Percentiles rank a stretch among this genome's conserved stretches.
These are phyloP conservation scores for Stenichneumon culpator DNA, from an alignment of 2,888 invertebrate species.

Conservation along the genomic window DNA sequence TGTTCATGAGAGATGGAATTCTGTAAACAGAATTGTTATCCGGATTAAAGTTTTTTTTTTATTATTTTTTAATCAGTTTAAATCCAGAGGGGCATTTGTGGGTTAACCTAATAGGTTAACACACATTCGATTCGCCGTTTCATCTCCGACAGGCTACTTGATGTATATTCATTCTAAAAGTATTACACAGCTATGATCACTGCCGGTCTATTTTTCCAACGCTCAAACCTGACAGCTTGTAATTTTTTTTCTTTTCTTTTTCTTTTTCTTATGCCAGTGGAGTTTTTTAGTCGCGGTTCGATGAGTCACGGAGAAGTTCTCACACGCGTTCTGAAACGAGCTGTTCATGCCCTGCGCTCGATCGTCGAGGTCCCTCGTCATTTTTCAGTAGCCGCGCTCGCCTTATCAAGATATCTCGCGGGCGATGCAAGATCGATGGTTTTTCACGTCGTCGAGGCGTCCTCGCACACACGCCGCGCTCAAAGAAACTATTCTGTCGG, in stretches of 20 bases:
- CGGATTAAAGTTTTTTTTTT: neutral
- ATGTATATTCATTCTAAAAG: neutral
- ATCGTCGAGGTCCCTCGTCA: neutral
- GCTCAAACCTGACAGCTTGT: neutral
- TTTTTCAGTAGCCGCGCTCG: conserved; percentile 3
- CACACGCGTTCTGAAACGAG: neutral
- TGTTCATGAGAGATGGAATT: neutral
- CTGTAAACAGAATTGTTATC: neutral
- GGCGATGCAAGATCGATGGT: neutral
- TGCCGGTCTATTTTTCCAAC: neutral
- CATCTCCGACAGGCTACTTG: neutral
- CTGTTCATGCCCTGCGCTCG: neutral
- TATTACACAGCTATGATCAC: neutral
- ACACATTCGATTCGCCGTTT: neutral
- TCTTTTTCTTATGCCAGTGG: neutral
- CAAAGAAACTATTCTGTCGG: conserved; percentile 2
- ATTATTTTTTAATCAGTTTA: neutral
- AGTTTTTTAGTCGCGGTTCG: conserved; percentile 9
- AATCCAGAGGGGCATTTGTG: neutral
- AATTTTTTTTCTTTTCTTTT: neutral
- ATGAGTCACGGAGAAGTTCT: conserved; percentile 15
- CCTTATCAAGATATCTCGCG: conserved; percentile 22
- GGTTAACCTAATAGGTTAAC: neutral
- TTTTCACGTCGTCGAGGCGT: conserved; percentile 7
- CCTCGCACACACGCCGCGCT: neutral